Evolutionary conservation across 2,888 invertebrate genomes (phyloP), one percentile per base, ranked within the genome.

Genomic region (Rambutsinella grinnellia): DNA sequence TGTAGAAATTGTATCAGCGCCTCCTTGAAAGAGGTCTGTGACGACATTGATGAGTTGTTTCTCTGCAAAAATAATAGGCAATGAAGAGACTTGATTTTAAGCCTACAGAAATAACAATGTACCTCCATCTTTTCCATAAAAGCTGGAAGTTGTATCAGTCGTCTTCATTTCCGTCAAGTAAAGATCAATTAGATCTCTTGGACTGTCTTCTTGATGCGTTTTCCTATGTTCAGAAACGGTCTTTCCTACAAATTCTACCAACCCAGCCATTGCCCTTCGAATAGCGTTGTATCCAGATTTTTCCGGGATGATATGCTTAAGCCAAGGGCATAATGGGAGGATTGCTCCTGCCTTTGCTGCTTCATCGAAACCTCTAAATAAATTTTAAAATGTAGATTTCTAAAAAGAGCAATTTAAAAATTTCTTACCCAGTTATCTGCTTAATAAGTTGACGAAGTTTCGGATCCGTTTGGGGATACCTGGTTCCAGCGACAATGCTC

Each of bases 401-500:
- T 36, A n/a, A n/a, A n/a, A n/a, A n/a, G n/a, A n/a, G 36, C 36
- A 36, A 36, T 13, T 36, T 36, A 13, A 5, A 36, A 36, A n/a
- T n/a, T n/a, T n/a, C 36, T 36, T 36, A 36, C 49, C 19, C 19
- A 17, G 36, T 36, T 10, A 36, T 8, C 13, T 36, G 36, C 6
- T 10, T 36, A 10, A 10, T 10, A 5, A 36, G 13, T 8, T 36
- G 36, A 5, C 49, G 54, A 19, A 23, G 36, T 36, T 36, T 54
- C 23, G 80, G 79, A 60, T 82, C 81, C 54, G 75, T 76, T 46
- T 80, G 74, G 5, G 61, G 47, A 44, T 78, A 81, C 27, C 80
- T 63, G 17, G 56, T 54, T 13, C 81, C 79, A 17, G 79, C 78
- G 27, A 81, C 66, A 75, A 82, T 80, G n/a, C 67, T 61, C 82